phyloP scores from a whole-genome alignment of 1,140 invertebrate genomes.

The Zaprionus davidi region DNA sequence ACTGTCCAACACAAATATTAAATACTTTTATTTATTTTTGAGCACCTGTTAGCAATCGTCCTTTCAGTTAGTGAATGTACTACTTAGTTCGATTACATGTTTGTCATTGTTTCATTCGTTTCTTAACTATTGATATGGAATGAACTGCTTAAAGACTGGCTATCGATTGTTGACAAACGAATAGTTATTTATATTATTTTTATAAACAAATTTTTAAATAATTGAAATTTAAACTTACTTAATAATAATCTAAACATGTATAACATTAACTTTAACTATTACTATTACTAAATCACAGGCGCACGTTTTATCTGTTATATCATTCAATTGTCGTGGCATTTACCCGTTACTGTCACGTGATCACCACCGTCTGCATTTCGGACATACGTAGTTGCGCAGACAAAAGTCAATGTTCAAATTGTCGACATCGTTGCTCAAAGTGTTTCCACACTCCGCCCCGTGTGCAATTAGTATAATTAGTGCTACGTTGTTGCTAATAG shows the following conservation, averaged over 20 bases:
- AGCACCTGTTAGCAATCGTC: neutral
- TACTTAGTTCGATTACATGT: neutral
- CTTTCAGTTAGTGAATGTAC: neutral
- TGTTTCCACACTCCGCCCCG: slow-evolving; percentile 66
- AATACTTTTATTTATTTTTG: too few species aligned
- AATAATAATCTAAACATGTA: neutral
- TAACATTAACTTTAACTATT: neutral
- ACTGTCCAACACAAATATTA: too few species aligned
- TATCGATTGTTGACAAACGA: too few species aligned
- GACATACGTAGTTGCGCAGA: slow-evolving; percentile 44
- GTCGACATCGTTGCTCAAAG: slow-evolving; percentile 75
- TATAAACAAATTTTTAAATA: neutral
- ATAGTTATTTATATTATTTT: neutral
- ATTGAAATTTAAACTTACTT: neutral
- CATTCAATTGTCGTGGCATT: neutral
- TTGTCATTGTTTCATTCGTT: neutral
- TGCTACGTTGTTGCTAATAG: slow-evolving; percentile 56
- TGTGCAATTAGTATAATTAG: slow-evolving; percentile 77
- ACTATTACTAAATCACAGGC: neutral
- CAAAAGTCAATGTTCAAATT: slow-evolving; percentile 69
- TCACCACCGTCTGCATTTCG: slow-evolving; percentile 36
- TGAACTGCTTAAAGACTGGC: too few species aligned
- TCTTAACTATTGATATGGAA: neutral
- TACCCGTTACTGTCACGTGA: slow-evolving; percentile 41
- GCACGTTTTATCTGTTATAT: neutral